Evolutionary conservation across 2,797 vertebrate genomes (phyloP).

Genomic region (Macroramphosus scolopax): DNA sequence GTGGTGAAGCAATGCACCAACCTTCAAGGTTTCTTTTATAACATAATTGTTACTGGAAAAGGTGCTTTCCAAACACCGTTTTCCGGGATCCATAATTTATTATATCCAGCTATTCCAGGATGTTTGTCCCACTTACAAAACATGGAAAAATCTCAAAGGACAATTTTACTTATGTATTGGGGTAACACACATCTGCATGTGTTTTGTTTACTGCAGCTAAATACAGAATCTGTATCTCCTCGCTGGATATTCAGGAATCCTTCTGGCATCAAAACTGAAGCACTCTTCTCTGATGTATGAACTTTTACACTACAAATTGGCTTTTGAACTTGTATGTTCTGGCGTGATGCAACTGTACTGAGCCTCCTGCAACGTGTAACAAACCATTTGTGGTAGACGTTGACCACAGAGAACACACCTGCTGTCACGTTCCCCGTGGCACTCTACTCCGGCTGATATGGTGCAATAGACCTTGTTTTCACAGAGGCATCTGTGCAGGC

Average conservation of each 20-base stretch:
- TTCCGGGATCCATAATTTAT: background rate
- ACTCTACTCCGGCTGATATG: constrained; percentile 24
- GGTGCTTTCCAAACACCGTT: constrained; percentile 46
- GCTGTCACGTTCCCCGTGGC: constrained; percentile 5
- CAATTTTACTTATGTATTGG: background rate
- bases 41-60: background rate
- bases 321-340: constrained; percentile 13
- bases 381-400: constrained; percentile 20
- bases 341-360: constrained; percentile 9
- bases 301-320: constrained; percentile 9
- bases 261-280: background rate
- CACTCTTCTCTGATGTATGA: background rate
- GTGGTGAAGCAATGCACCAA: constrained; percentile 42
- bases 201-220: background rate
- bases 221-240: constrained; percentile 9
- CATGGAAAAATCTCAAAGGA: background rate
- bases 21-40: background rate
- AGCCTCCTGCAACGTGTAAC: constrained; percentile 10
- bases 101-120: constrained; percentile 11
- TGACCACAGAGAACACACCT: constrained; percentile 10
- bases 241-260: background rate
- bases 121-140: constrained; percentile 15
- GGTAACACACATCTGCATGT: background rate
- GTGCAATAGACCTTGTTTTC: constrained; percentile 47
- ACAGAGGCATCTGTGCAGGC: constrained; percentile 13